These are phyloP conservation scores for Euphydryas editha DNA, from an alignment of 2,888 invertebrate genomes.

Conservation along the genomic window DNA sequence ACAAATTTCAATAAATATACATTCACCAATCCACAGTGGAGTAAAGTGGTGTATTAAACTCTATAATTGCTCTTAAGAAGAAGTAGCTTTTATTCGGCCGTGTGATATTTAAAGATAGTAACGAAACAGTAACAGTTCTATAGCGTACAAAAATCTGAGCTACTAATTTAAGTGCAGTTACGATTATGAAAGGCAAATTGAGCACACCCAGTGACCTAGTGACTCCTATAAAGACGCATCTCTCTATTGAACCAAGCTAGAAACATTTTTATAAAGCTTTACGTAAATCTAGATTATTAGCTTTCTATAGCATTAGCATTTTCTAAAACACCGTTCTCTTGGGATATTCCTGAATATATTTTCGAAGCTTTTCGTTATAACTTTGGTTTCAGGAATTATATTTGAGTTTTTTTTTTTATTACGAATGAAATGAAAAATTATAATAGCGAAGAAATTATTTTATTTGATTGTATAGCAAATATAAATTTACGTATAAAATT, in stretches of 20 bases:
- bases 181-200: constrained; percentile 3
- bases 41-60: too few relatives aligned
- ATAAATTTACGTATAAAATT: too few relatives aligned
- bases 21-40: too few relatives aligned
- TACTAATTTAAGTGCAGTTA: not conserved
- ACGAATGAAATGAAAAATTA: too few relatives aligned
- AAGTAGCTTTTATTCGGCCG: not conserved
- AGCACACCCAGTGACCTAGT: constrained; percentile 1
- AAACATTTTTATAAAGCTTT: not conserved
- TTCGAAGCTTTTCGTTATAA: too few relatives aligned
- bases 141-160: not conserved
- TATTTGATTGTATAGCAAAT: too few relatives aligned
- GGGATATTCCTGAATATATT: too few relatives aligned
- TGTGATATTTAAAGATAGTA: not conserved
- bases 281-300: not conserved
- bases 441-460: too few relatives aligned
- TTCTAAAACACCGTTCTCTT: too few relatives aligned
- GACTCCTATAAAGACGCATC: not conserved
- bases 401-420: too few relatives aligned
- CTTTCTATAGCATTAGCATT: not conserved
- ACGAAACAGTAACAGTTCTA: not conserved
- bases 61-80: not conserved
- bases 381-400: too few relatives aligned
- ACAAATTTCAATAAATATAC: too few relatives aligned
- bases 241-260: constrained; percentile 2